A percentile compares a stretch with the other conserved stretches of the same genome.
phyloP scores from a whole-genome alignment of 2,113 vertebrate species.

The Hippocampus zosterae region DNA sequence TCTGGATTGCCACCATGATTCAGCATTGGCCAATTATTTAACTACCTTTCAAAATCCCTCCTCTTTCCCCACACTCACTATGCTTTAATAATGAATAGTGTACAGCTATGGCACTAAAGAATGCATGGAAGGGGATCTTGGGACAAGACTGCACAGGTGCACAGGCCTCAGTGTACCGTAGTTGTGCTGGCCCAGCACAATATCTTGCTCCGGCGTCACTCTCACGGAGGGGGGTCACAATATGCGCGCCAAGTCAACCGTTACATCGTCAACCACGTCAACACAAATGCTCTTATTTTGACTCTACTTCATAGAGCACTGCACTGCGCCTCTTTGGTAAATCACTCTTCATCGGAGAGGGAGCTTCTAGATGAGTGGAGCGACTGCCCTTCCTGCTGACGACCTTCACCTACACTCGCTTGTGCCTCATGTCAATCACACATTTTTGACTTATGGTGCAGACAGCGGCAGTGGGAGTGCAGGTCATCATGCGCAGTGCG shows the following conservation, averaged over 20 bases:
- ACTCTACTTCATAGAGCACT: conserved; percentile 18
- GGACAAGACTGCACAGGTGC: conserved; percentile 36
- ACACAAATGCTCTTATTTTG: conserved; percentile 16
- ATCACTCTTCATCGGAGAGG: conserved; percentile 24
- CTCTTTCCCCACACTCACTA: conserved; percentile 20
- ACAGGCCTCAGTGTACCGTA: conserved; percentile 29
- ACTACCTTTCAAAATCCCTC: conserved; percentile 8
- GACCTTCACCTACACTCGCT: conserved; percentile 56
- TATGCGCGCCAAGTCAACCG: conserved; percentile 25
- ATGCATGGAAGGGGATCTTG: conserved; percentile 52
- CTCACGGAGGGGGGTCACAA: neutral
- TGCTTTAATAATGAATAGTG: conserved; percentile 64
- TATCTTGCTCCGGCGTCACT: conserved; percentile 30
- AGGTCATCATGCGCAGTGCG: neutral
- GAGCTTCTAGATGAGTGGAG: conserved; percentile 40
- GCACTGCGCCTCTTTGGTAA: conserved; percentile 23
- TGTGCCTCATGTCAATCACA: conserved; percentile 21
- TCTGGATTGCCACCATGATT: neutral
- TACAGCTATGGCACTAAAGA: conserved; percentile 57
- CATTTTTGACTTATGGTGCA: neutral
- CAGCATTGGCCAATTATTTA: conserved; percentile 9
- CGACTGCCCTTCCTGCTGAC: conserved; percentile 26
- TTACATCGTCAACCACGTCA: conserved; percentile 6
- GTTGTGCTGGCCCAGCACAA: conserved; percentile 47
- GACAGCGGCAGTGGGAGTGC: conserved; percentile 5